These are phyloP conservation scores for Rostratula benghalensis DNA, from an alignment of 2,113 vertebrate genomes.

Conservation along the genomic window DNA sequence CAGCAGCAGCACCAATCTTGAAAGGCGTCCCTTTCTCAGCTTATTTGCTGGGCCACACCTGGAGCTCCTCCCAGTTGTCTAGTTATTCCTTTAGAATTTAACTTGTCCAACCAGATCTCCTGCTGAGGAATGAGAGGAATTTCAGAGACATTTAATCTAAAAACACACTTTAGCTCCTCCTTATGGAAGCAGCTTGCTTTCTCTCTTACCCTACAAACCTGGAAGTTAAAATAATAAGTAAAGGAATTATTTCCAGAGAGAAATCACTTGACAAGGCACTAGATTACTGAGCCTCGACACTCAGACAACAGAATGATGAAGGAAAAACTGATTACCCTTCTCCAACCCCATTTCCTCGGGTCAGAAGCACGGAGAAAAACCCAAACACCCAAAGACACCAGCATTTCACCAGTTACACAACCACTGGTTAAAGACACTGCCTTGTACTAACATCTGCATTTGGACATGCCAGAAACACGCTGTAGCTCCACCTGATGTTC, in stretches of 20 bases:
- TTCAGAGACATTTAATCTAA: background rate
- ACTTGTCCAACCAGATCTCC: background rate
- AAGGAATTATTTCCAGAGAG: background rate
- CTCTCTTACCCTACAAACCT: background rate
- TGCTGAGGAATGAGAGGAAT: background rate
- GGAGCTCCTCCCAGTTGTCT: background rate
- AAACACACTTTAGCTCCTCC: background rate
- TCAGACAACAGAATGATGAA: background rate
- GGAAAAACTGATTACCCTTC: background rate
- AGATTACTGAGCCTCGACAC: background rate
- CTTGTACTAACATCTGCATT: fast-evolving
- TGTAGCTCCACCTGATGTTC: background rate
- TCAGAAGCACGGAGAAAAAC: background rate
- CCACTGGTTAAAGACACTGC: fast-evolving
- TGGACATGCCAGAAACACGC: fast-evolving
- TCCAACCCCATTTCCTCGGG: background rate
- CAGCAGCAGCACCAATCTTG: fast-evolving
- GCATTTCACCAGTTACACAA: background rate
- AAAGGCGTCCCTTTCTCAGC: fast-evolving
- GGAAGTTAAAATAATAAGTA: background rate
- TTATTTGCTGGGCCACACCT: background rate
- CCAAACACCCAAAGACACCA: background rate
- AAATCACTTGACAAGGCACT: background rate
- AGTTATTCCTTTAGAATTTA: background rate
- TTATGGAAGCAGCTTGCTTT: background rate